phyloP scores from a whole-genome alignment of 1,140 invertebrate species.

The Ridgeia piscesae region DNA sequence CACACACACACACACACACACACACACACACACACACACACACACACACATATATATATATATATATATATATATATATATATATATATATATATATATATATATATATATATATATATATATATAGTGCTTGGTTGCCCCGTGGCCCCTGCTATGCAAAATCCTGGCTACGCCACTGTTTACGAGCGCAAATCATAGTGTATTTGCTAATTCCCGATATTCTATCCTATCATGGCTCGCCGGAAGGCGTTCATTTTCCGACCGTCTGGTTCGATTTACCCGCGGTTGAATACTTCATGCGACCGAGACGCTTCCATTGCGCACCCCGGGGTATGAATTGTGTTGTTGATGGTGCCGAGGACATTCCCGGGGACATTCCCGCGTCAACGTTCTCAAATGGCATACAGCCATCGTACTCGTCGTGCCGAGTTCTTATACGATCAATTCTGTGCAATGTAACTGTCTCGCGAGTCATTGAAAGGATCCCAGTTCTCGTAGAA shows the following conservation, averaged over 20 bases:
- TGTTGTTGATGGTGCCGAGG: not conserved
- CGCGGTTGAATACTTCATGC: not conserved
- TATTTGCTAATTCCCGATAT: too few relatives aligned
- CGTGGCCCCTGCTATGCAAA: too few relatives aligned
- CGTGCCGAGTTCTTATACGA: not conserved
- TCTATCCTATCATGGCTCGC: not conserved
- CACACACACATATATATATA: too few relatives aligned
- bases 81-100: too few relatives aligned
- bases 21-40: too few relatives aligned
- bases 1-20: too few relatives aligned
- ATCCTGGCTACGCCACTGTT: too few relatives aligned
- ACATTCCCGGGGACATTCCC: not conserved
- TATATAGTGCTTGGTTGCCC: too few relatives aligned
- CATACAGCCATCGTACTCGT: not conserved
- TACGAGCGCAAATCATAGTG: too few relatives aligned
- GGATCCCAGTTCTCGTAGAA: not conserved
- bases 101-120: too few relatives aligned
- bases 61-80: too few relatives aligned
- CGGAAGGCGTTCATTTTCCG: not conserved
- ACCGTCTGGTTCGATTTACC: not conserved
- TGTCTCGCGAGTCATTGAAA: not conserved
- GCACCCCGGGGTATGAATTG: not conserved
- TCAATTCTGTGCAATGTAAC: not conserved
- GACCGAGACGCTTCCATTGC: not conserved
- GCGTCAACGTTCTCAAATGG: not conserved